Evolutionary conservation across 2,797 vertebrate species (phyloP), one percentile per base, ranked within the genome.

Genomic region (Amphiprion clarkii): DNA sequence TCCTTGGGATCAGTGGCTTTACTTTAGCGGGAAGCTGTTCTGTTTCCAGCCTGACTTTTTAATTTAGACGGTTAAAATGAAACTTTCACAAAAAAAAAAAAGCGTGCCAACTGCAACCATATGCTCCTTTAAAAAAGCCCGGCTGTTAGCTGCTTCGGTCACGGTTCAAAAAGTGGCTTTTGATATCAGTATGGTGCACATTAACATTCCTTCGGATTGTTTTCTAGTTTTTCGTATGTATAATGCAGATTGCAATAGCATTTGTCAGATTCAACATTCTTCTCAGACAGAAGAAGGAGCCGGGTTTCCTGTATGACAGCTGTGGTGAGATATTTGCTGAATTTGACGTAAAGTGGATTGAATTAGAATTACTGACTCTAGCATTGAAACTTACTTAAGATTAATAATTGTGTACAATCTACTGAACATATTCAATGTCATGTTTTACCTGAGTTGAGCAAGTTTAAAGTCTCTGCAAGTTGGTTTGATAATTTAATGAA

Each of bases 51-150:
- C 5, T n/a, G 48, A n/a, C 48, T n/a, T 9, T n/a, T 49, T 49
- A 19, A 66, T 60, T 69, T 31, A 62, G 19, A n/a, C 9, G 3
- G 48, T 23, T 56, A n/a, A 46, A 72, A 39, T 65, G 1, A 48
- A 67, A 62, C 55, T 16, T 76, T 74, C 17, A 74, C 13, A 8
- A 39, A 52, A 3, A 27, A 27, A 27, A 27, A 69, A 48, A 8
- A 4, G 55, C 9, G 4, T 16, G 11, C 12, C 17, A 1, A 10
- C 52, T 62, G 27, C 54, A 62, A 25, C 36, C 36, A 54, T 74
- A 1, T 7, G 40, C 67, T 44, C 42, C 13, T 16, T 11, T 51
- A 42, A 19, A 46, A 6, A 51, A 23, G n/a, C 29, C 40, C 23
- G 13, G 31, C 25, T 73, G 17, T 29, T 27, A 1, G 36, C 36